Base-by-base conservation (phyloP, 2,797 vertebrate genomes). In the Propithecus perrieri region DNA sequence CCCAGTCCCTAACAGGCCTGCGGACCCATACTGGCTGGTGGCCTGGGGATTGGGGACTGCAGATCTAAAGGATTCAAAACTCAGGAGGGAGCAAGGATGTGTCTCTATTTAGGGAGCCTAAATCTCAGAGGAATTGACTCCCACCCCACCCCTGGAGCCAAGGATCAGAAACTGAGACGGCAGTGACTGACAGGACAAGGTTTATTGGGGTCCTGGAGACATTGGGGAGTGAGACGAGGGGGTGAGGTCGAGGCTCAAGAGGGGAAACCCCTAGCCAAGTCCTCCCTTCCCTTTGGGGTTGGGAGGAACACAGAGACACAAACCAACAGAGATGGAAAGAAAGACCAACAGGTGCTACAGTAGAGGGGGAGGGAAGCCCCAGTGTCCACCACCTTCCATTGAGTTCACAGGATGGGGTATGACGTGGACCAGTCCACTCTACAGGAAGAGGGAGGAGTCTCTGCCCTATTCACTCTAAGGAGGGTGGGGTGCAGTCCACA, bases 131-230 rank as follows among this genome's bases (percentile, higher is more conserved):
- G 46, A 28, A 48, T 43, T 35, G 26, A 33, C 1, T 11, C 33
- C 33, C 63, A 65, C 33, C 75, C 50, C 43, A 1, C 2, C 24
- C 59, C 26, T 17, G 38, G 55, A 50, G 11, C 24, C 95, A 35
- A 69, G 76, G 86, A 61, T 43, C 65, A 96, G 91, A 83, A 87
- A 72, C 55, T 7, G 38, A 95, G 83, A n/a, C 75, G 0, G 59
- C 41, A 83, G 28, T 48, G 61, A 91, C 41, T 2, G 75, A 96
- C 81, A 91, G 76, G 89, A 91, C 18, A 4, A 97, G 89, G 95
- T 98, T 98, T 98, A 98, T 98, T 98, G 87, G 95, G 91, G 93
- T 87, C 91, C 94, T 67, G 93, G 86, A 96, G 65, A 95, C 89
- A 86, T 0, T 43, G 71, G 84, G 93, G 85, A 78, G 48, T 55